A percentile compares a stretch with the other conserved stretches of the same genome.
Conservation (phyloP, 2,797 vertebrate species). For the Todus mexicanus region DNA sequence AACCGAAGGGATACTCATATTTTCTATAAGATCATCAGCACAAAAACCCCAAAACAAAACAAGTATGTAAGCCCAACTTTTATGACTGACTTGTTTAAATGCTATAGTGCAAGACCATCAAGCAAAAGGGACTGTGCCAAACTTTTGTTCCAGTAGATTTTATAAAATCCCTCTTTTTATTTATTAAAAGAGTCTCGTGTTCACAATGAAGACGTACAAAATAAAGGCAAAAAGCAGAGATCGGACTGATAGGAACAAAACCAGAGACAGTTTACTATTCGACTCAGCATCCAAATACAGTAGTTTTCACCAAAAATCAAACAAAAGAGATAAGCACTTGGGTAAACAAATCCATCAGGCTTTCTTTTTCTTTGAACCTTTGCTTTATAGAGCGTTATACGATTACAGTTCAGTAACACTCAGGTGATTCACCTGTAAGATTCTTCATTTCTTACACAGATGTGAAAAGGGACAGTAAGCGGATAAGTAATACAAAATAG, state of each 20-base stretch:
- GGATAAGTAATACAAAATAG: neutral
- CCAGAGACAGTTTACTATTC: neutral
- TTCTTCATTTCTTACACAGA: constrained; percentile 37
- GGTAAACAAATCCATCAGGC: neutral
- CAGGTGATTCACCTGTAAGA: neutral
- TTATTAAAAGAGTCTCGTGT: neutral
- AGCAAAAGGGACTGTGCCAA: neutral
- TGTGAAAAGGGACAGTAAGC: neutral
- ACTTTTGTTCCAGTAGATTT: neutral
- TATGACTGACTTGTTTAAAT: neutral
- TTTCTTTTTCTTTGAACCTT: neutral
- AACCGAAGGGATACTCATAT: neutral
- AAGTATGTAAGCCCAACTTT: neutral
- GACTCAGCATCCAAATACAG: neutral
- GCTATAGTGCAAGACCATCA: neutral
- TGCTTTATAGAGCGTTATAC: neutral
- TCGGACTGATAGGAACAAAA: neutral
- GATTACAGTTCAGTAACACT: neutral
- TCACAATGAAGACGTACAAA: neutral
- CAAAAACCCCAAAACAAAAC: neutral
- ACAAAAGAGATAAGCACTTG: neutral
- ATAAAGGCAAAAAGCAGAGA: neutral
- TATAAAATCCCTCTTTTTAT: neutral
- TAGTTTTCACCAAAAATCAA: neutral
- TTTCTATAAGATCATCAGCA: neutral